phyloP scores from a whole-genome alignment of 1,140 invertebrate genomes.

The Yoshiicerus persimilis region DNA sequence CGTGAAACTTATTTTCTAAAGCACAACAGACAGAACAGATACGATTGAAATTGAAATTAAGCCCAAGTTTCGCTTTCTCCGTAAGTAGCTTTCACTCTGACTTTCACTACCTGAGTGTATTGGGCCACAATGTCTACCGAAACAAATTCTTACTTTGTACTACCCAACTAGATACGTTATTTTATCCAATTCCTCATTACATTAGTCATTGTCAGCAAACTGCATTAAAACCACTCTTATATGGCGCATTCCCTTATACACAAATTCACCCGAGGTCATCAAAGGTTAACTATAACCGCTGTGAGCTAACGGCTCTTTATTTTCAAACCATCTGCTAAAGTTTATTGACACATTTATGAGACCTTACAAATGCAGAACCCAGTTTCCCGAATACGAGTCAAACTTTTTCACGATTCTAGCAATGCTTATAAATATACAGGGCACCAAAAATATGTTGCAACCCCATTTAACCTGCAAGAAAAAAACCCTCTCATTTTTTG shows the following conservation, averaged over 20 bases:
- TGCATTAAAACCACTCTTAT: neutral
- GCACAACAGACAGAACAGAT: neutral
- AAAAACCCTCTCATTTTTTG: no score
- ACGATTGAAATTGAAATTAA: neutral
- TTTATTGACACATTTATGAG: no score
- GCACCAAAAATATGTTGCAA: no score
- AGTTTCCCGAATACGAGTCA: no score
- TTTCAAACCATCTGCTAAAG: neutral
- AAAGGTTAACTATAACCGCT: neutral
- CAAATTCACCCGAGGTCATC: neutral
- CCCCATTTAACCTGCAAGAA: no score
- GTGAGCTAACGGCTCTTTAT: neutral
- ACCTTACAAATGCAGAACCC: no score
- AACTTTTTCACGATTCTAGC: no score
- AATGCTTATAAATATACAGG: no score
- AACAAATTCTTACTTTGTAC: neutral
- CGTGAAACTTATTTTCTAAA: neutral
- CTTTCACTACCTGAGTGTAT: neutral
- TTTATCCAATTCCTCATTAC: neutral
- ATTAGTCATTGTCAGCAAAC: neutral
- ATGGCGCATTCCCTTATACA: neutral
- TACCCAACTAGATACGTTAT: neutral
- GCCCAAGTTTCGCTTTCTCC: neutral
- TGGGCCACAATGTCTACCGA: neutral
- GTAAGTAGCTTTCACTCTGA: neutral